Evolutionary conservation across 2,113 vertebrate species (phyloP).

Genomic region (Centrocercus urophasianus): DNA sequence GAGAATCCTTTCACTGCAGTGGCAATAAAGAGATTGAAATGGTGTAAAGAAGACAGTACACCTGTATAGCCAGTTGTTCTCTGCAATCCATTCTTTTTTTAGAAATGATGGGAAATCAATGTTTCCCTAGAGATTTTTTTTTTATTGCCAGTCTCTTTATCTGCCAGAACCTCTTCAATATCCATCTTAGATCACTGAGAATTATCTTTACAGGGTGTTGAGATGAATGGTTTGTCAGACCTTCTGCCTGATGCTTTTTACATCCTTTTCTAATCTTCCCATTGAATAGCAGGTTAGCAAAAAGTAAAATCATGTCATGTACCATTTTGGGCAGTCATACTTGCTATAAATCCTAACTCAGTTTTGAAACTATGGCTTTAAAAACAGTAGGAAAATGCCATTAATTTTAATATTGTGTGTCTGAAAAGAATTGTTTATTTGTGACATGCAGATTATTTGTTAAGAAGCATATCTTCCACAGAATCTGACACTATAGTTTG

Average conservation of each 20-base stretch:
- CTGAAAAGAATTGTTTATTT: background rate
- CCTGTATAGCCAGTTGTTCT: background rate
- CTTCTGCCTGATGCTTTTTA: constrained; percentile 12
- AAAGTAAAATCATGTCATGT: background rate
- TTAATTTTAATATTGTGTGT: background rate
- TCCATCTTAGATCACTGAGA: constrained; percentile 20
- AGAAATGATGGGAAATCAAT: constrained; percentile 57
- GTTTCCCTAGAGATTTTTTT: constrained; percentile 48
- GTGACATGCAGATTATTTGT: background rate
- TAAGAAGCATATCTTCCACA: background rate
- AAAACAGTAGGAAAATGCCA: background rate
- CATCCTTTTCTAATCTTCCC: constrained; percentile 16
- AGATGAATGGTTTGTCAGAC: constrained; percentile 53
- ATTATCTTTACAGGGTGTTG: constrained; percentile 32
- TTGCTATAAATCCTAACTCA: background rate
- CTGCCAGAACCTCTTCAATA: constrained; percentile 58
- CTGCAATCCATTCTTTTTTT: constrained; percentile 49
- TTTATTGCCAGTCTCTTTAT: constrained; percentile 62
- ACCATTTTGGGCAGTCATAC: background rate
- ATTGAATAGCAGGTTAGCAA: background rate
- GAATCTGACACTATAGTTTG: background rate
- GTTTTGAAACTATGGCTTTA: background rate
- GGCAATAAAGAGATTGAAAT: background rate
- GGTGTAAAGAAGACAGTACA: background rate
- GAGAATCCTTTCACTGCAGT: background rate